Evolutionary conservation across 2,888 invertebrate species (phyloP), one percentile per base, ranked within the genome.

Genomic region (Metacarcinus magister): DNA sequence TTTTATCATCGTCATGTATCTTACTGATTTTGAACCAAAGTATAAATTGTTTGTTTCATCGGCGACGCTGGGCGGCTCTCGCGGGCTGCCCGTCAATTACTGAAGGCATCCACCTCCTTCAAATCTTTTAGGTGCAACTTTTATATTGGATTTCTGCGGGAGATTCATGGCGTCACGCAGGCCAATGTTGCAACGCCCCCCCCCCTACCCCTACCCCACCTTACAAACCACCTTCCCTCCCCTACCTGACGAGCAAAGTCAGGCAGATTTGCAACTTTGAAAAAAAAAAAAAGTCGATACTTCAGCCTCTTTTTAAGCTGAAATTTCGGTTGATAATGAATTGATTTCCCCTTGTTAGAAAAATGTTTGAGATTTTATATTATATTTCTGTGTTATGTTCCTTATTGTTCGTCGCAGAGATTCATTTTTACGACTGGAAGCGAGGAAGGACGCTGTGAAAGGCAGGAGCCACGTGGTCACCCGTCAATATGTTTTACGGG

Each of bases 111-210:
- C 28, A 28, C 75, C 75, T 28, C 75, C 28, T 75, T 75, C 75
- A 75, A 75, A 75, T 75, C 75, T 28, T 75, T n/a, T 75, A n/a
- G n/a, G 28, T 75, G 28, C 75, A 75, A 75, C 28, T 75, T 75
- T 28, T 75, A 75, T 75, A 75, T 75, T 75, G n/a, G 28, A 75
- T 75, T 75, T 75, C 28, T 75, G 75, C 28, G 75, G 28, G 28
- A 19, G 75, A 67, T 75, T 28, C n/a, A 75, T 28, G 28, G 28
- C 75, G 28, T 75, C 75, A 23, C 75, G 28, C 75, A 8, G n/a
- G 75, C n/a, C 75, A 75, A 28, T 28, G 75, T 75, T 75, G 28
- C 28, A 75, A 8, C 28, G 8, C 28, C 28, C 75, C 75, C 75
- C 75, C 28, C 54, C 13, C 54, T 54, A 54, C 54, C 13, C 54